Evolutionary conservation across 2,113 vertebrate species (phyloP).

Genomic region (Takifugu bimaculatus): DNA sequence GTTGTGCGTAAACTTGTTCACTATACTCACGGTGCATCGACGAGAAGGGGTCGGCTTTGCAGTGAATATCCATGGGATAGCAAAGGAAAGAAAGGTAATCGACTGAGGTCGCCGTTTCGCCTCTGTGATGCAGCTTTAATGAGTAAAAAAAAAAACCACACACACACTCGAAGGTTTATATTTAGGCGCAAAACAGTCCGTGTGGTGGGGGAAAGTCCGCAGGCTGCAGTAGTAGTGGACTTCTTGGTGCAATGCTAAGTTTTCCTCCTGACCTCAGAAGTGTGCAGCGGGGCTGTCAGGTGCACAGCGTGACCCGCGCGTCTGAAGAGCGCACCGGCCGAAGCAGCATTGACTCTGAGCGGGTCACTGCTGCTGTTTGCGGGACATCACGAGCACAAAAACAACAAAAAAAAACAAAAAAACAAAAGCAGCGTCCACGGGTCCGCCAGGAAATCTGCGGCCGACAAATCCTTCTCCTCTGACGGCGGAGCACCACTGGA

Average conservation of each 20-base stretch:
- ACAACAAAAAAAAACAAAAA: not conserved
- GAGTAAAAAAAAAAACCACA: constrained; percentile 53
- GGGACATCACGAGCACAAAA: constrained; percentile 60
- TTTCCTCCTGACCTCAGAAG: constrained; percentile 55
- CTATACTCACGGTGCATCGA: constrained; percentile 99
- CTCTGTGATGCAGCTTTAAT: constrained; percentile 90
- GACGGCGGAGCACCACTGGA: constrained; percentile 45
- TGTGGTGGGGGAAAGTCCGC: constrained; percentile 48
- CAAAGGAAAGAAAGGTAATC: constrained; percentile 98
- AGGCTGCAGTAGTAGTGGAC: constrained; percentile 47
- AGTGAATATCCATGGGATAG: constrained; percentile 99
- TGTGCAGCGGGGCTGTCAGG: constrained; percentile 66
- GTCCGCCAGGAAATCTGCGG: constrained; percentile 50
- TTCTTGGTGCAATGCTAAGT: constrained; percentile 61
- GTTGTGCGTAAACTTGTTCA: constrained; percentile 49
- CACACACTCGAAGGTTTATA: constrained; percentile 22
- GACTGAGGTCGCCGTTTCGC: constrained; percentile 99
- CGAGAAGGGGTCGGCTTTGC: constrained; percentile 99
- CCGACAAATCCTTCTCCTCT: constrained; percentile 57
- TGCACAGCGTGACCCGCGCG: constrained; percentile 74
- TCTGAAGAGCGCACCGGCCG: constrained; percentile 61
- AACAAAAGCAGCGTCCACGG: constrained; percentile 25
- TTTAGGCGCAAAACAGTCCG: constrained; percentile 54
- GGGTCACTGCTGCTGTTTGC: constrained; percentile 63
- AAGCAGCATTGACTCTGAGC: constrained; percentile 60